Base-by-base conservation (phyloP, 2,797 vertebrate species). In the Typhlichthys eigenmanni region DNA sequence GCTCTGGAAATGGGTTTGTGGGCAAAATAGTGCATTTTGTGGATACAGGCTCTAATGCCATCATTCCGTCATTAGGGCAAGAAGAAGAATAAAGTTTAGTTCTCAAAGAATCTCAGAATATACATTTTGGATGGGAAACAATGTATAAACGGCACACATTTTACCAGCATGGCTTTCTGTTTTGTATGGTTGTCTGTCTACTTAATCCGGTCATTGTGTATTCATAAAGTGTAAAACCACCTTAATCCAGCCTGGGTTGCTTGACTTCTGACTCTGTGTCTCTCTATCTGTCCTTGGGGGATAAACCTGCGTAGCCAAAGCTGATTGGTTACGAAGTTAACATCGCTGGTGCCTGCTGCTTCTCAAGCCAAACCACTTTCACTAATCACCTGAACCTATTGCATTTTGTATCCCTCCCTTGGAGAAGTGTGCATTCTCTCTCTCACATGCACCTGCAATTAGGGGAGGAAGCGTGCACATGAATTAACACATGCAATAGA, bases 281-380 rank as follows among this genome's bases (percentile, higher is more conserved):
- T 29, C 24, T 29, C 24, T 29, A 3, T 29, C 24, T 4, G 24
- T 29, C 24, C 24, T 29, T 29, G 17, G 24, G 9, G 29, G 19
- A 43, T 60, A 17, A 57, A 55, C 58, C 16, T 56, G 32, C 14
- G 46, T 65, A 45, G 58, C 34, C 50, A 55, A 29, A 16, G 38
- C 54, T 24, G 49, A 62, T 29, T 38, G 34, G 34, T 38, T 38
- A 38, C 8, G 34, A 38, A 9, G 34, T 38, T 38, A 38, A 51
- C 24, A 52, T 34, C 56, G 13, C 14, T 50, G 4, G 46, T 46
- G 29, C 61, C 19, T 34, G 13, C 46, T 19, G 11, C 32, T 58
- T n/a, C 51, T 46, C 11, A 50, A 29, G 47, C 38, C 58, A 24
- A 57, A 43, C 32, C 58, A 62, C 29, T 60, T 48, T n/a, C 16